phyloP scores from a whole-genome alignment of 2,797 vertebrate genomes.

The Esox lucius region DNA sequence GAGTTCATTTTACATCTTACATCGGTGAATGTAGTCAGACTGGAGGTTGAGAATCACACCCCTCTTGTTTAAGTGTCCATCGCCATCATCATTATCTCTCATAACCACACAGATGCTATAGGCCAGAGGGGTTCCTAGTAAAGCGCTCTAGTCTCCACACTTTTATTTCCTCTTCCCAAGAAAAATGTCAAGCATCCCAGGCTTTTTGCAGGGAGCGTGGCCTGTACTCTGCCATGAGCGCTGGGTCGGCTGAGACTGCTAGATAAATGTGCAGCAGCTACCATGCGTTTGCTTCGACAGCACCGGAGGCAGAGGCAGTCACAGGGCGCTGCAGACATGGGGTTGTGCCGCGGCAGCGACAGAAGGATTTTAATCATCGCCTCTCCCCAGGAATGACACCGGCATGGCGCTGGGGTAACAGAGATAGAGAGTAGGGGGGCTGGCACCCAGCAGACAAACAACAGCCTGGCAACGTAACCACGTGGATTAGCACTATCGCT shows the following conservation, averaged over 20 bases:
- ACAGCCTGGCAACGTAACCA: constrained; percentile 55
- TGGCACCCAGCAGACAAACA: constrained; percentile 70
- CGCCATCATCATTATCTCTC: constrained; percentile 66
- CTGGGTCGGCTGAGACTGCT: constrained; percentile 62
- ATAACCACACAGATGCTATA: constrained; percentile 37
- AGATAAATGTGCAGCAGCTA: constrained; percentile 70
- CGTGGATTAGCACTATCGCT: constrained; percentile 59
- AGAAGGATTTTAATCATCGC: constrained; percentile 74
- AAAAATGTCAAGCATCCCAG: constrained; percentile 72
- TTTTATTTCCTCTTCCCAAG: constrained; percentile 65
- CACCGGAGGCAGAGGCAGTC: constrained; percentile 64
- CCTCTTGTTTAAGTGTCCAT: constrained; percentile 70
- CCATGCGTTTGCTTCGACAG: constrained; percentile 65
- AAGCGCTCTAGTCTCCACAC: constrained; percentile 32
- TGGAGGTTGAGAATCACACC: constrained; percentile 59
- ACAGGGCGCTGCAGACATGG: constrained; percentile 41
- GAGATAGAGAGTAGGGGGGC: constrained; percentile 52
- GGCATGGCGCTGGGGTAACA: constrained; percentile 60
- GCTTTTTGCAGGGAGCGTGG: constrained; percentile 58
- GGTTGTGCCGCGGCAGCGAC: constrained; percentile 56
- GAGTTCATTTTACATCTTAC: constrained; percentile 45
- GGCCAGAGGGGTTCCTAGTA: constrained; percentile 51
- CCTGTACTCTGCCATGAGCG: constrained; percentile 69
- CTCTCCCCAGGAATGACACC: constrained; percentile 71
- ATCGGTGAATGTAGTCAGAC: constrained; percentile 56